Evolutionary conservation across 1,140 invertebrate genomes (phyloP), one percentile per base, ranked within the genome.

Genomic region (Lethrus apterus): DNA sequence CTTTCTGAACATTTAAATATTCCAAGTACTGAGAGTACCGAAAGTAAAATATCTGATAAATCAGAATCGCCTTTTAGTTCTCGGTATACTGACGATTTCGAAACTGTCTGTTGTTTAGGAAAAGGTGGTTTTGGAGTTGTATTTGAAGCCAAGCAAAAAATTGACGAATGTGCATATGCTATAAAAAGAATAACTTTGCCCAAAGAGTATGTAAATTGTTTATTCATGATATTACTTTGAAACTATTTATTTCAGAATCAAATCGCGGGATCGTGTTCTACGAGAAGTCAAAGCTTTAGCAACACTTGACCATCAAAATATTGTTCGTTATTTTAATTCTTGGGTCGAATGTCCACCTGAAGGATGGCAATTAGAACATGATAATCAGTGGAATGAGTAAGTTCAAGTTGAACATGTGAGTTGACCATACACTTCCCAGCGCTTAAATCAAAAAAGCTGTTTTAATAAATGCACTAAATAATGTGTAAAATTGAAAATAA

Each of bases 71-170:
- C 10, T 40, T 80, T 79, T 63, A 71, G 61, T 4, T 88, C 79
- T 3, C 80, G 90, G 43, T 98, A 91, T 66, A n/a, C n/a, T n/a
- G n/a, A n/a, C n/a, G n/a, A n/a, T 59, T 98, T 95, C 68, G 83
- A 89, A 19, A 80, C 86, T 4, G 65, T 95, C 23, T 71, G 80
- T 46, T 85, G 87, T 54, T 70, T 98, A 0, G 93, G 93, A 0
- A 81, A 80, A 60, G 94, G 95, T n/a, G 95, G 93, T 0, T 98
- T 96, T 71, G 95, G 95, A 0, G 83, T 97, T 14, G 95, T 99
- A 0, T 98, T 97, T 70, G 87, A 97, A 67, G 92, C 89, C 0
- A 85, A 79, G 63, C 96, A 98, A 65, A 93, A 90, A 69, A 82
- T 97, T 42, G 95, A 99, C 66, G 88, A 96, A 59, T 86, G 89